Conservation (phyloP, 1,140 invertebrate genomes). For the Panonychus citri region DNA sequence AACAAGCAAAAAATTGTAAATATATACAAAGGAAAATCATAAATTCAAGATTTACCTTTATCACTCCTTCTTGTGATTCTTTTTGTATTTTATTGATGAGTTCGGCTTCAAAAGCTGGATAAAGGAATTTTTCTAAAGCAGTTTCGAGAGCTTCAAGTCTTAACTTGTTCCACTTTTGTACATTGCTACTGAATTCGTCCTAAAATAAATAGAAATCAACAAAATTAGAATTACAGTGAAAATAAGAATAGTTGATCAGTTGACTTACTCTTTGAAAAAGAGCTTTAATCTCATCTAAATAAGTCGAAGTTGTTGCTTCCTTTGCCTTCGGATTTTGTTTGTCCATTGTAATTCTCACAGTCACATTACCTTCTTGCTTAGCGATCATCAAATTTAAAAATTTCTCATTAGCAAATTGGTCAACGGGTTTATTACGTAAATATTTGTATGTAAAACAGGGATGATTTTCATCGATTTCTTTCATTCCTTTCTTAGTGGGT, state of each 20-base stretch:
- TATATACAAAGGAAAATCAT: not conserved
- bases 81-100: conserved; percentile 47
- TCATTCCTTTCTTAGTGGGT: conserved; percentile 74
- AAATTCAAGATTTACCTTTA: conserved; percentile 26
- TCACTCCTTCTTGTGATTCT: conserved; percentile 72
- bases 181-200: conserved; percentile 87
- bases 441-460: conserved; percentile 68
- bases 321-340: conserved; percentile 48
- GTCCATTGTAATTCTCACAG: conserved; percentile 21
- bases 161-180: conserved; percentile 85
- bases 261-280: conserved; percentile 47
- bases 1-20: not conserved
- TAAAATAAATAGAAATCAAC: conserved; percentile 17
- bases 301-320: conserved; percentile 32
- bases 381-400: conserved; percentile 51
- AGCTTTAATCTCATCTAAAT: conserved; percentile 73
- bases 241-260: conserved; percentile 9
- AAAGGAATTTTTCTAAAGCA: conserved; percentile 62
- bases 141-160: conserved; percentile 63
- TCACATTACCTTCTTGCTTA: conserved; percentile 14
- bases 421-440: conserved; percentile 77
- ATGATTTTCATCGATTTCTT: conserved; percentile 83
- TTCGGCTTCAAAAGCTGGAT: conserved; percentile 71
- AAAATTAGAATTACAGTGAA: too few species aligned
- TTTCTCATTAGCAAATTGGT: conserved; percentile 66